A percentile compares a stretch with the other conserved stretches of the same genome.
phyloP scores from a whole-genome alignment of 2,888 invertebrate genomes.

The Mythimna loreyi region DNA sequence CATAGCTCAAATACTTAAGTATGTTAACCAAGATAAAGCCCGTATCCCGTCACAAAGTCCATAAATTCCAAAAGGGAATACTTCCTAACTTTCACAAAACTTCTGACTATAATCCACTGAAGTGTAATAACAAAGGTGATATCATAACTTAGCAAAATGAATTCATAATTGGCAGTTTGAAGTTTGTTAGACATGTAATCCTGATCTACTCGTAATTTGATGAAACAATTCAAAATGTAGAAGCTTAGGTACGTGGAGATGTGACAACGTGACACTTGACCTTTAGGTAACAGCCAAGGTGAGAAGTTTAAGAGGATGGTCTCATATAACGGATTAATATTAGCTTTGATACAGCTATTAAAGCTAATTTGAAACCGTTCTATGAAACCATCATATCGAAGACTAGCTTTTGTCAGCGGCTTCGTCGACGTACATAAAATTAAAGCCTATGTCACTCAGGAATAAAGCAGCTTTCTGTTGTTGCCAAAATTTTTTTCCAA shows the following conservation, averaged over 20 bases:
- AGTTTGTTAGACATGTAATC: conserved; percentile 45
- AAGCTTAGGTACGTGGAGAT: conserved; percentile 24
- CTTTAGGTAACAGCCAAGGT: not conserved
- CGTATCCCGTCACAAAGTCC: conserved; percentile 8
- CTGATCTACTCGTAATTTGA: conserved; percentile 36
- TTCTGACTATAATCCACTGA: conserved; percentile 23
- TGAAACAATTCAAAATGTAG: conserved; percentile 40
- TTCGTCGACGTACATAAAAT: no score
- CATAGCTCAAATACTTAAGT: not conserved
- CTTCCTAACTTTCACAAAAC: conserved; percentile 21
- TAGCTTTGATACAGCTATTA: no score
- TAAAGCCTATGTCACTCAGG: no score
- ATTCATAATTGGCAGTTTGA: conserved; percentile 52
- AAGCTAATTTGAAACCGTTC: not conserved
- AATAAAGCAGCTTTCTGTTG: no score
- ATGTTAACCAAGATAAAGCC: conserved; percentile 13
- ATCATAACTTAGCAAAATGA: conserved; percentile 40
- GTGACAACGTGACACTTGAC: conserved; percentile 4
- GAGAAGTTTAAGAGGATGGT: no score
- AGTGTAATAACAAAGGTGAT: conserved; percentile 28
- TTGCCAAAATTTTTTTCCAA: no score
- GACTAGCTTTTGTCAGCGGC: no score
- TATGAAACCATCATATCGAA: not conserved
- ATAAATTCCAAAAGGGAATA: conserved; percentile 33
- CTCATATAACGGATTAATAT: no score